phyloP scores from a whole-genome alignment of 2,888 invertebrate genomes.

The Rotaria socialis region DNA sequence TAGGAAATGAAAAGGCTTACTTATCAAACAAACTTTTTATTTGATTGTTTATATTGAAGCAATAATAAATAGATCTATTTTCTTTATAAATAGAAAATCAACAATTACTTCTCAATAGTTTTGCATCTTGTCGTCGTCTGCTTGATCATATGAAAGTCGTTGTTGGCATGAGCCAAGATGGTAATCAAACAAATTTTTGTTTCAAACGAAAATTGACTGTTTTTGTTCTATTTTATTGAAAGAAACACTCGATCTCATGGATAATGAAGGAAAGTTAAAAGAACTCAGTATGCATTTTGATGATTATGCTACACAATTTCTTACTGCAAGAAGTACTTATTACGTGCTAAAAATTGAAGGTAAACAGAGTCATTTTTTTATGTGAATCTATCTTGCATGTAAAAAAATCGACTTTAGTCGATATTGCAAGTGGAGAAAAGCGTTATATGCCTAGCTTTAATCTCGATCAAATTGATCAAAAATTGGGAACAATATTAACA shows the following conservation, averaged over 20 bases:
- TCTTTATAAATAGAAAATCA: background rate
- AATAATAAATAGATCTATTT: too few relatives aligned
- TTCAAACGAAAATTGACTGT: background rate
- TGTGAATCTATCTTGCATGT: background rate
- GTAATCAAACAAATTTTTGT: background rate
- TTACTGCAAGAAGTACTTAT: conserved; percentile 10
- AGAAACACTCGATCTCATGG: conserved; percentile 4
- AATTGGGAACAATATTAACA: background rate
- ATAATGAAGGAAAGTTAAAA: conserved; percentile 22
- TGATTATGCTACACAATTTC: conserved; percentile 33
- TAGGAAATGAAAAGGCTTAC: background rate
- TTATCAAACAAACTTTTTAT: background rate
- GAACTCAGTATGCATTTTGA: background rate
- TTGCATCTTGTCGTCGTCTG: conserved; percentile 17
- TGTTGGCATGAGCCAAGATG: background rate
- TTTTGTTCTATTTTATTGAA: background rate
- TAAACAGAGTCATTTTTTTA: background rate
- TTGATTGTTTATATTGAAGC: too few relatives aligned
- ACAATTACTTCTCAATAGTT: conserved; percentile 24
- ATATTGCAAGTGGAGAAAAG: background rate
- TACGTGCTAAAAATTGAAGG: conserved; percentile 2
- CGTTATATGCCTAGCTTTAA: conserved; percentile 10
- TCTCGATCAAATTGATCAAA: conserved; percentile 14
- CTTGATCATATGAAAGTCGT: background rate
- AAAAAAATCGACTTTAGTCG: background rate